These are phyloP conservation scores for Coptodon rendalli DNA, from an alignment of 2,113 vertebrate species.

Conservation along the genomic window DNA sequence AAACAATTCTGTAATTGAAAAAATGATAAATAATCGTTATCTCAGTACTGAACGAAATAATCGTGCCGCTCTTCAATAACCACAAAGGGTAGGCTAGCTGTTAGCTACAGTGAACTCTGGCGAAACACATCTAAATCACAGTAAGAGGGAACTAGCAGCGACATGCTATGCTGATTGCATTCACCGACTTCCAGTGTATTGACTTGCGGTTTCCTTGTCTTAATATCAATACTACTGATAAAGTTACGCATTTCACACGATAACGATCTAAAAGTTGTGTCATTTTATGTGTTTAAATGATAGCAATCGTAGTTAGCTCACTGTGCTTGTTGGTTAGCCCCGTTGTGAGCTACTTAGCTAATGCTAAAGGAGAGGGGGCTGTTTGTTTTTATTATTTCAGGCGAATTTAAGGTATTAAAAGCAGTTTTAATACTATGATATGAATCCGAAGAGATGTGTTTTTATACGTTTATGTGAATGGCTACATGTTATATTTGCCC, in stretches of 20 bases:
- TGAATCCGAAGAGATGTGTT: not conserved
- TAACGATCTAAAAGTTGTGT: not conserved
- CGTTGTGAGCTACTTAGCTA: constrained; percentile 27
- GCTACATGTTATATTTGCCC: not conserved
- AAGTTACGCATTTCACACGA: not conserved
- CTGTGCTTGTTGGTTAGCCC: not conserved
- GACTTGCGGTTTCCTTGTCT: not conserved
- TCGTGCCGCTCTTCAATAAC: not conserved
- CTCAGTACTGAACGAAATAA: not conserved
- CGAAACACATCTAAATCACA: not conserved
- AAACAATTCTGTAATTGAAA: not conserved
- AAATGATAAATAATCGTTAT: not conserved
- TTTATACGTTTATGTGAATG: not conserved
- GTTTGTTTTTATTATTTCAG: constrained; percentile 5
- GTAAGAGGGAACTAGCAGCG: not conserved
- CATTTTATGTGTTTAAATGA: not conserved
- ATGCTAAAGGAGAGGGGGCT: constrained; percentile 28
- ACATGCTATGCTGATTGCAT: not conserved
- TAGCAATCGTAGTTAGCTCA: constrained; percentile 22
- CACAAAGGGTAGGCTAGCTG: not conserved
- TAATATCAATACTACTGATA: not conserved
- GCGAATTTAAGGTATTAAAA: not conserved
- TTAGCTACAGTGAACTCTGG: not conserved
- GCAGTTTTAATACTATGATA: not conserved
- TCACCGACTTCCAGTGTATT: not conserved